phyloP scores from a whole-genome alignment of 2,113 vertebrate genomes.

The Mola mola region DNA sequence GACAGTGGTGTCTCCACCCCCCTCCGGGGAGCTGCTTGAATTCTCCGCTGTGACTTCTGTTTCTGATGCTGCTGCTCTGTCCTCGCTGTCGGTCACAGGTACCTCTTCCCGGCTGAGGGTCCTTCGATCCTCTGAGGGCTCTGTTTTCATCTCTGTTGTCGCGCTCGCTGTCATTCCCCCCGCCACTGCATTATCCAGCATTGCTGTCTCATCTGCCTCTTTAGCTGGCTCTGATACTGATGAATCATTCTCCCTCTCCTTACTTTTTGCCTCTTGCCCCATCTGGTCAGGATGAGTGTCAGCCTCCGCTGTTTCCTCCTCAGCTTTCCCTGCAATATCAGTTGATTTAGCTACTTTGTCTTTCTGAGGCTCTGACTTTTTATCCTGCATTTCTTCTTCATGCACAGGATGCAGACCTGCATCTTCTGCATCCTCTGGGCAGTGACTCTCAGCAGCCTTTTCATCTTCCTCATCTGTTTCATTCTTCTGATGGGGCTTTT shows the following conservation, averaged over 20 bases:
- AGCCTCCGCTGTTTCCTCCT: conserved; percentile 15
- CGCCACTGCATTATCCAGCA: conserved; percentile 32
- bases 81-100: conserved; percentile 28
- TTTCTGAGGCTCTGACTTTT: conserved; percentile 23
- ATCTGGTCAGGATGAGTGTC: conserved; percentile 3
- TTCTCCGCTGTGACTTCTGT: conserved; percentile 23
- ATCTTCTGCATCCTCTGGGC: conserved; percentile 27
- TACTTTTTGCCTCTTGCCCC: conserved; percentile 31
- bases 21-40: conserved; percentile 1
- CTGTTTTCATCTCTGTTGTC: conserved; percentile 52
- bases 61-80: conserved; percentile 21
- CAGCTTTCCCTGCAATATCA: conserved; percentile 10
- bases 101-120: conserved; percentile 49
- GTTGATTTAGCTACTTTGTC: conserved; percentile 10
- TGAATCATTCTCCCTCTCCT: conserved; percentile 59
- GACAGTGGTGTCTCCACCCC: conserved; percentile 33
- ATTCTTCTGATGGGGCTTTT: background rate
- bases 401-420: background rate
- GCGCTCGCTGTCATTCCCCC: conserved; percentile 38
- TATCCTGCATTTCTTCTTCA: conserved; percentile 22
- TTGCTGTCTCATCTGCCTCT: conserved; percentile 47
- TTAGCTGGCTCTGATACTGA: conserved; percentile 30
- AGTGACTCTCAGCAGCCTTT: conserved; percentile 23
- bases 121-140: conserved; percentile 56
- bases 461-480: conserved; percentile 8